phyloP scores from a whole-genome alignment of 2,113 vertebrate species.

The Suricata suricatta region DNA sequence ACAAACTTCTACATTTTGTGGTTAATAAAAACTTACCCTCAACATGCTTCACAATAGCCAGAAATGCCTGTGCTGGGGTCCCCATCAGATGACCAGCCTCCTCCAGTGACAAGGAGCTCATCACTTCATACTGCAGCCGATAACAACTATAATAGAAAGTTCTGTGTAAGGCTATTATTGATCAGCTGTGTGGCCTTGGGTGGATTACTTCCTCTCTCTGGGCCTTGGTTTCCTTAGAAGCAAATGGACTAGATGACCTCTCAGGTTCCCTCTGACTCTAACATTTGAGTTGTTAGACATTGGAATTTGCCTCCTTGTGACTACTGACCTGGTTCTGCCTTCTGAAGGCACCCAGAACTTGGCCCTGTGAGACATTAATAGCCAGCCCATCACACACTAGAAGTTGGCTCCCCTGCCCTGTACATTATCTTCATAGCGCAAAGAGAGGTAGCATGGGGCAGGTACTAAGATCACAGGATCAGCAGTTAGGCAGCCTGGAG shows the following conservation, averaged over 20 bases:
- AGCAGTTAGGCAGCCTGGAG: neutral
- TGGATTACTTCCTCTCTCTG: neutral
- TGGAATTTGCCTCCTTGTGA: conserved; percentile 19
- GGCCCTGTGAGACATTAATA: neutral
- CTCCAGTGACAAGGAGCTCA: neutral
- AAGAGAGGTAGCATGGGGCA: neutral
- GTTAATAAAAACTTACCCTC: neutral
- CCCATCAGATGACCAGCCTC: neutral
- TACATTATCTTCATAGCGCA: neutral
- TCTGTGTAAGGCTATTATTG: neutral
- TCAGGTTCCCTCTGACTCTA: neutral
- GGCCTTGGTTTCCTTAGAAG: conserved; percentile 15
- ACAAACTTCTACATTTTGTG: neutral
- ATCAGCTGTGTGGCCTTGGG: neutral
- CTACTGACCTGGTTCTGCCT: neutral
- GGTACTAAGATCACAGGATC: neutral
- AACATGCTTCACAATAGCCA: neutral
- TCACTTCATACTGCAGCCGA: neutral
- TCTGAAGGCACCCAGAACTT: neutral
- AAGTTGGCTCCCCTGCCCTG: neutral
- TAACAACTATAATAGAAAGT: neutral
- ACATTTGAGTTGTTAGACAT: neutral
- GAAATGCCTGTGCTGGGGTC: neutral
- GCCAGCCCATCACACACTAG: neutral
- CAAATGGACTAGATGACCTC: neutral